Conservation (phyloP, 2,888 invertebrate species). For the Synanthedon myopaeformis region DNA sequence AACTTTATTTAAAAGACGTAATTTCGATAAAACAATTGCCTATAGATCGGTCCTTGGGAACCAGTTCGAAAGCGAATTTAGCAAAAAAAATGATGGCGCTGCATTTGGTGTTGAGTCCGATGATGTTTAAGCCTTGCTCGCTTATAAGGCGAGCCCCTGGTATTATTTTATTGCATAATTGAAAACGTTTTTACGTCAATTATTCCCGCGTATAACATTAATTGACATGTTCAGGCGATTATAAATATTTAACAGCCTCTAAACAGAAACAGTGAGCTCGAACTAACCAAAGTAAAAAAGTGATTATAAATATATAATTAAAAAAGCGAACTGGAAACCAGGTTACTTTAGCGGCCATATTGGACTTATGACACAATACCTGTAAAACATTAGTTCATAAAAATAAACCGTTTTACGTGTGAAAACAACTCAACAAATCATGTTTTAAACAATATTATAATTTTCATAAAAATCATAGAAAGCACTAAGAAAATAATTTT, state of each 20-base stretch:
- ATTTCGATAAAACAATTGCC: conserved; percentile 21
- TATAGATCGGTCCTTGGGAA: conserved; percentile 24
- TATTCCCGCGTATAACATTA: conserved; percentile 45
- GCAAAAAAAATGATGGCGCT: conserved; percentile 26
- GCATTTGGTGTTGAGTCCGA: conserved; percentile 16
- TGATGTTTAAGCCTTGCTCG: conserved; percentile 3
- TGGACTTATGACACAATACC: not conserved
- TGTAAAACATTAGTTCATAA: no score
- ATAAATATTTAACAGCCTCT: conserved; percentile 40
- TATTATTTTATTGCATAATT: conserved; percentile 52
- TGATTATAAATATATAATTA: not conserved
- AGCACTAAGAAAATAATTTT: no score
- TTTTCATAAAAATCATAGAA: no score
- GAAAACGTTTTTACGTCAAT: conserved; percentile 52
- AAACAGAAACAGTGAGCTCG: not conserved
- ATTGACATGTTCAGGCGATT: conserved; percentile 48
- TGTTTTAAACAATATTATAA: no score
- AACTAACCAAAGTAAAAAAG: not conserved
- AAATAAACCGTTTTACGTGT: no score
- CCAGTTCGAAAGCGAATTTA: conserved; percentile 12
- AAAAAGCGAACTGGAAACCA: not conserved
- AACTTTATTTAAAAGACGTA: not conserved
- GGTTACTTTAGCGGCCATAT: not conserved
- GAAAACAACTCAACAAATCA: no score
- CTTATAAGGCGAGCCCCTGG: conserved; percentile 34